These are phyloP conservation scores for Dysmachus trigonus DNA, from an alignment of 2,888 invertebrate genomes.

Conservation along the genomic window DNA sequence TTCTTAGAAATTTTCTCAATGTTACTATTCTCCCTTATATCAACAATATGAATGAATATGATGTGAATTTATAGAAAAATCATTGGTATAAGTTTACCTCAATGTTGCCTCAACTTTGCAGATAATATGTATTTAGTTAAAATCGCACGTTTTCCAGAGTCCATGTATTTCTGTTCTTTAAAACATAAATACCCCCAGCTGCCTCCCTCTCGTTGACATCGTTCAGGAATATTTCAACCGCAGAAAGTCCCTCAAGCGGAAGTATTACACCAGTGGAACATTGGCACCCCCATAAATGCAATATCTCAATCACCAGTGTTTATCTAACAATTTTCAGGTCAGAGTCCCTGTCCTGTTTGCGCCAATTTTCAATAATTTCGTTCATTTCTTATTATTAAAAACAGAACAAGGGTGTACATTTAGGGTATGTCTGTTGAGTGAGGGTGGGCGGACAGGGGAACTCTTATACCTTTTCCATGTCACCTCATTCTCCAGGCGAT, in stretches of 20 bases:
- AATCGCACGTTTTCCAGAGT: background rate
- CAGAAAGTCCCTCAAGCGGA: background rate
- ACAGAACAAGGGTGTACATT: background rate
- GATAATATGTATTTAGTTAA: background rate
- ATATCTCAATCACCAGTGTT: background rate
- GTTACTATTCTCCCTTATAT: no score
- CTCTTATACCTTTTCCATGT: background rate
- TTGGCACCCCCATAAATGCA: background rate
- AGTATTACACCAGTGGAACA: background rate
- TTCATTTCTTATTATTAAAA: background rate
- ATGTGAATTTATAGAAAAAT: background rate
- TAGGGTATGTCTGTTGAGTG: background rate
- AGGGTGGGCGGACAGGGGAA: background rate
- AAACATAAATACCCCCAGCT: background rate
- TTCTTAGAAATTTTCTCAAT: background rate
- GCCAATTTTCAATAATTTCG: background rate
- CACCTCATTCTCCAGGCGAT: background rate
- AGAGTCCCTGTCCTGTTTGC: background rate
- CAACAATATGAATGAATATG: background rate
- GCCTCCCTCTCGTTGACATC: background rate
- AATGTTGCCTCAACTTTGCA: background rate
- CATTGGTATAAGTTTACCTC: background rate
- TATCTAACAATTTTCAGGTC: background rate
- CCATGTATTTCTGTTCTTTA: background rate
- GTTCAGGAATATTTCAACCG: background rate